Conservation (phyloP, 2,888 invertebrate species). For the Acrocyrtus sp. region DNA sequence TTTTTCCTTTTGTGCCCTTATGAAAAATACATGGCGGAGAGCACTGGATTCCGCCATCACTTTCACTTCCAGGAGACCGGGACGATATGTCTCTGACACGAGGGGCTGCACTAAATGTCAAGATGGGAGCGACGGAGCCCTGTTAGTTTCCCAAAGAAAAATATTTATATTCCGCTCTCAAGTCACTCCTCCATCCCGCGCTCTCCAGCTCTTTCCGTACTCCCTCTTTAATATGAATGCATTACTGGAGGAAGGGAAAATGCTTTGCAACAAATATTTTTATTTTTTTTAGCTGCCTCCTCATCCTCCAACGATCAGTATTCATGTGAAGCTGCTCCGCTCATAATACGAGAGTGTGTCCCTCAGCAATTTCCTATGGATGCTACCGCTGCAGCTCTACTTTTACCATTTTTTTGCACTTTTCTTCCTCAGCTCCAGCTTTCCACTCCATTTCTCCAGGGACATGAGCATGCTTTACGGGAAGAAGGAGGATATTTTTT, state of each 20-base stretch:
- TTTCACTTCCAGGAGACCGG: neutral
- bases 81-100: constrained; percentile 47
- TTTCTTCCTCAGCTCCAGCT: constrained; percentile 10
- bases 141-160: too few relatives aligned
- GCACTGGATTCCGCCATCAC: neutral
- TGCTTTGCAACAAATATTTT: neutral
- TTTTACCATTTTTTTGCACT: neutral
- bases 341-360: neutral
- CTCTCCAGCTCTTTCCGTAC: neutral
- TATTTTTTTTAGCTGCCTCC: neutral
- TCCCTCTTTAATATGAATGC: neutral
- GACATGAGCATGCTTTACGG: constrained; percentile 6
- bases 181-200: too few relatives aligned
- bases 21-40: constrained; percentile 31
- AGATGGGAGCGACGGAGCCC: neutral
- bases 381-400: neutral
- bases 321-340: constrained; percentile 8
- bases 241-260: too few relatives aligned
- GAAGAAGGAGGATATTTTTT: neutral
- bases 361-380: constrained; percentile 17
- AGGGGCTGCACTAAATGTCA: constrained; percentile 45
- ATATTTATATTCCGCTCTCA: neutral
- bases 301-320: constrained; percentile 4
- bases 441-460: constrained; percentile 24
- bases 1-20: neutral